These are phyloP conservation scores for Oreortyx pictus DNA, from an alignment of 2,797 vertebrate genomes.

Conservation along the genomic window DNA sequence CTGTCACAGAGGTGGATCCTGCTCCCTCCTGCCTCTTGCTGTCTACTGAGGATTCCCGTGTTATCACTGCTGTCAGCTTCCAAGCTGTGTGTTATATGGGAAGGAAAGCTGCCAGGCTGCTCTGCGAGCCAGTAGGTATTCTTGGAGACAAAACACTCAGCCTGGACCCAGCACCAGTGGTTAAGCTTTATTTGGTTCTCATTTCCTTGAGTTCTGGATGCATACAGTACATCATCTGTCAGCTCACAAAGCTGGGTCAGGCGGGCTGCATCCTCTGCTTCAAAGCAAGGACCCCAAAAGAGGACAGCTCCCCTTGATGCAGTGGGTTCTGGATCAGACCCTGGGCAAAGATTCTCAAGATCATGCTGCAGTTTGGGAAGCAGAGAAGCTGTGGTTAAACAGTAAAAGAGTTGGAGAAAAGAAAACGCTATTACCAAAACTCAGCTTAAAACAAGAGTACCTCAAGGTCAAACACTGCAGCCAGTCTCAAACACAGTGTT, in stretches of 20 bases:
- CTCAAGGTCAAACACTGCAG: background rate
- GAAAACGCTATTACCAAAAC: background rate
- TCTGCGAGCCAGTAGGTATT: slow-evolving; percentile 25
- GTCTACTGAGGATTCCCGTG: background rate
- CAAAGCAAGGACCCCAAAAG: background rate
- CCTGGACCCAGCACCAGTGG: background rate
- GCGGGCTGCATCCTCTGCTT: background rate
- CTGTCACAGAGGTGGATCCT: background rate
- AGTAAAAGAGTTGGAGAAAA: background rate
- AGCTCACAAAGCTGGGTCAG: background rate
- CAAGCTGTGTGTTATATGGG: background rate
- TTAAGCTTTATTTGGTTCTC: background rate
- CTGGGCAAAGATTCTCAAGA: background rate
- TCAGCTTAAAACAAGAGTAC: background rate
- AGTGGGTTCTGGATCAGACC: background rate
- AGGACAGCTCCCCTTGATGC: fast-evolving
- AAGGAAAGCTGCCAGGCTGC: background rate
- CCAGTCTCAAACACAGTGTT: background rate
- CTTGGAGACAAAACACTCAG: background rate
- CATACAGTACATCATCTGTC: background rate
- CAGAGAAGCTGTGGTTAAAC: background rate
- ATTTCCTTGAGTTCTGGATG: background rate
- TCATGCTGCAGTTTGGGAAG: background rate
- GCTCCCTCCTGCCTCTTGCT: background rate
- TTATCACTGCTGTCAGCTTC: background rate